These are phyloP conservation scores for Tringa solitaria DNA, from an alignment of 2,113 vertebrate species.

Conservation along the genomic window DNA sequence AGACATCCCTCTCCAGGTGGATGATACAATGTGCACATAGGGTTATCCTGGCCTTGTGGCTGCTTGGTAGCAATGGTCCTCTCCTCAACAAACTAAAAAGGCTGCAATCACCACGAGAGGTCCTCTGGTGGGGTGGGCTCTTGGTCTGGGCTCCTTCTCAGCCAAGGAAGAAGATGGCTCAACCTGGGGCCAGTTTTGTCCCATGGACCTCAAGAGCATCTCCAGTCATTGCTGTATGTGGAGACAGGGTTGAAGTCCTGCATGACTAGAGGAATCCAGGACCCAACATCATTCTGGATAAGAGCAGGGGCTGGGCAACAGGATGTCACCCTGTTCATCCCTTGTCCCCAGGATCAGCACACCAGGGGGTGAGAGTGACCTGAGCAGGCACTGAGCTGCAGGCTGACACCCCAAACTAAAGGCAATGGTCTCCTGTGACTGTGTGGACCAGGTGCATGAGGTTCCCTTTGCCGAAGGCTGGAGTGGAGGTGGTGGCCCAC, in stretches of 20 bases:
- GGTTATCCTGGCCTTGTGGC: neutral
- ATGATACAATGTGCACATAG: accelerated
- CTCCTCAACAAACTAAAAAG: neutral
- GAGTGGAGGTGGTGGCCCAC: neutral
- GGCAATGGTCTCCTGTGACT: neutral
- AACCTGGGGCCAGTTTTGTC: neutral
- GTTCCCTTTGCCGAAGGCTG: neutral
- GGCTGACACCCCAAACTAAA: neutral
- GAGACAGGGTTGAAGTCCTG: neutral
- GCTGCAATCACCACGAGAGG: neutral
- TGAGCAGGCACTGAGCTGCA: neutral
- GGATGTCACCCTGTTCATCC: neutral
- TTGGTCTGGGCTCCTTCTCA: neutral
- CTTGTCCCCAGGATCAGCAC: neutral
- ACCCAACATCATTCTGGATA: accelerated
- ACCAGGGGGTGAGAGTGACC: accelerated
- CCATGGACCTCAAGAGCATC: neutral
- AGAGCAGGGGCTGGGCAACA: neutral
- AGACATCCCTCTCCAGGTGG: neutral
- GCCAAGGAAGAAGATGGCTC: neutral
- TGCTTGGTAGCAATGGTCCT: neutral
- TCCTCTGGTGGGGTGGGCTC: neutral
- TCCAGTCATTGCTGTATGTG: neutral
- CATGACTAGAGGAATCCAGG: neutral
- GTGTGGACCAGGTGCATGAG: neutral